Evolutionary conservation across 2,888 invertebrate species (phyloP).

Genomic region (Nebria brevicollis): DNA sequence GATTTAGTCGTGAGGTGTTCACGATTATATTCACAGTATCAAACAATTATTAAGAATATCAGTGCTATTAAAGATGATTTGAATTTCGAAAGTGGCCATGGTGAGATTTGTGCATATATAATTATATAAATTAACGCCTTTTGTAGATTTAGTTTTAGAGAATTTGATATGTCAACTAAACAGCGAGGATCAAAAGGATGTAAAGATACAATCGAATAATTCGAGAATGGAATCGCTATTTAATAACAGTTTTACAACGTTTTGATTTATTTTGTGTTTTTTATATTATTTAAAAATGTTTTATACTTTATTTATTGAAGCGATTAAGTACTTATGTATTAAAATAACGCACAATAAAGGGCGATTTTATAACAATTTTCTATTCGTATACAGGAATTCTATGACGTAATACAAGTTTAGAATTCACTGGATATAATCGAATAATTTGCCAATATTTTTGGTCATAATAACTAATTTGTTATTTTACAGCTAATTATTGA

Average conservation of each 20-base stretch:
- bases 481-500: no score
- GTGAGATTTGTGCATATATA: constrained; percentile 1
- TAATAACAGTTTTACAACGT: constrained; percentile 14
- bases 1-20: constrained; percentile 21
- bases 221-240: constrained; percentile 16
- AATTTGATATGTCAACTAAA: constrained; percentile 21
- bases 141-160: constrained; percentile 24
- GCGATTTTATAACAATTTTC: constrained; percentile 12
- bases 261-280: neutral
- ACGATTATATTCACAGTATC: constrained; percentile 20
- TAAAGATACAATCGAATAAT: neutral
- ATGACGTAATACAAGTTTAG: no score
- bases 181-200: neutral
- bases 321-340: constrained; percentile 8
- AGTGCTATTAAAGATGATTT: constrained; percentile 14
- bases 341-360: constrained; percentile 30
- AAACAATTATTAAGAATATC: constrained; percentile 24
- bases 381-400: neutral
- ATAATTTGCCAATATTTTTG: no score
- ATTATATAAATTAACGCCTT: neutral
- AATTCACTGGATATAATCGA: no score
- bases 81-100: constrained; percentile 7
- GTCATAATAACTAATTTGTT: no score
- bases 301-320: constrained; percentile 10
- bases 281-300: neutral